These are phyloP conservation scores for Elachura formosa DNA, from an alignment of 2,113 vertebrate species.

Conservation along the genomic window DNA sequence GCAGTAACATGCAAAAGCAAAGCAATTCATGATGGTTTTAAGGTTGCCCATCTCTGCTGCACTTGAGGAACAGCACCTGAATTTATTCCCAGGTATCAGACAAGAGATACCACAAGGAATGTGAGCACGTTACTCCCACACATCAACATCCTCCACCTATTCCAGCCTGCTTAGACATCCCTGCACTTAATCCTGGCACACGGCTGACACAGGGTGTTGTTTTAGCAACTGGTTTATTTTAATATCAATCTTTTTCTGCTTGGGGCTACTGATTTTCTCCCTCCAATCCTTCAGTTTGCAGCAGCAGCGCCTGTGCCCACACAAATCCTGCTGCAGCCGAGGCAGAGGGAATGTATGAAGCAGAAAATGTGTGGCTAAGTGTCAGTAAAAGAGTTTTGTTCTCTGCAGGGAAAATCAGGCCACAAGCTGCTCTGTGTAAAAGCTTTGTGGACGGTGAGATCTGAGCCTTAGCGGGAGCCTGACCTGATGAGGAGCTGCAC, in stretches of 20 bases:
- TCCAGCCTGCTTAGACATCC: neutral
- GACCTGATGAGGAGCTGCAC: conserved; percentile 3
- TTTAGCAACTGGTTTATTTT: conserved; percentile 19
- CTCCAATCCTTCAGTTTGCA: neutral
- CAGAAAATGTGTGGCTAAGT: neutral
- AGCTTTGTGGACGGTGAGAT: neutral
- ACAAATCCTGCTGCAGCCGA: neutral
- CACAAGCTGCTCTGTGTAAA: conserved; percentile 56
- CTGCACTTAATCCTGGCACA: neutral
- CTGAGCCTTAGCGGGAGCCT: conserved; percentile 1
- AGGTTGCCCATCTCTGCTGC: conserved; percentile 3
- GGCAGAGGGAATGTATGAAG: neutral
- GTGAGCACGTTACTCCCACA: neutral
- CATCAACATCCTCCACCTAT: neutral
- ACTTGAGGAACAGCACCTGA: neutral
- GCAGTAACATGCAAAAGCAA: neutral
- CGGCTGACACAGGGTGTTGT: neutral
- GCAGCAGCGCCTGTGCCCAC: neutral
- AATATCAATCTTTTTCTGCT: neutral
- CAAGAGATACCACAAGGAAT: neutral
- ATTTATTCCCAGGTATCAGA: neutral
- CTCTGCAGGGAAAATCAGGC: conserved; percentile 52
- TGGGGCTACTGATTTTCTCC: neutral
- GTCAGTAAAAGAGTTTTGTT: neutral
- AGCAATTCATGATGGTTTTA: neutral